These are phyloP conservation scores for Crenichthys baileyi DNA, from an alignment of 2,797 vertebrate genomes.

Conservation along the genomic window DNA sequence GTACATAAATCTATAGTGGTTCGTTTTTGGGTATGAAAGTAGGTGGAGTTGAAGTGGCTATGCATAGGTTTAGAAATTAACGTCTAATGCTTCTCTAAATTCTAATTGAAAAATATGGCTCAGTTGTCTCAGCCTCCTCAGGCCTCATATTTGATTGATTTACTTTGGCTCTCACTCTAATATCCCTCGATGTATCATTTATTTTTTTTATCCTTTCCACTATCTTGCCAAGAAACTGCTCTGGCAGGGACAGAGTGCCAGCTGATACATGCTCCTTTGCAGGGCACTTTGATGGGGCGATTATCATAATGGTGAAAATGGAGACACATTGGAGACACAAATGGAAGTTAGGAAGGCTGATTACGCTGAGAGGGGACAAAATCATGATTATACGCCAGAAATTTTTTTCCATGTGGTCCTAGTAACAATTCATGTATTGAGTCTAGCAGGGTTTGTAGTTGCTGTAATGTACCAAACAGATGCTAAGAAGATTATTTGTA, in stretches of 20 bases:
- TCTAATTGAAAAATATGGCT: slow-evolving; percentile 33
- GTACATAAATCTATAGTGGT: no score
- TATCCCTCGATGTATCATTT: slow-evolving; percentile 57
- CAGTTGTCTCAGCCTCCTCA: slow-evolving; percentile 20
- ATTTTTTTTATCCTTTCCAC: slow-evolving; percentile 37
- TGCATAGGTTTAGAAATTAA: slow-evolving; percentile 13
- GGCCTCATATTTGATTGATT: slow-evolving; percentile 46
- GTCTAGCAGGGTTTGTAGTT: background rate
- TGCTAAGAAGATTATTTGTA: slow-evolving; percentile 30
- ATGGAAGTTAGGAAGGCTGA: background rate
- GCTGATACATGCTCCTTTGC: slow-evolving; percentile 52
- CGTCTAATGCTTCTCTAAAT: slow-evolving; percentile 15
- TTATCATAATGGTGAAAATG: slow-evolving; percentile 62
- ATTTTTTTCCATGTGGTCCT: slow-evolving; percentile 18
- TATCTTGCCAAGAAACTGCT: slow-evolving; percentile 33
- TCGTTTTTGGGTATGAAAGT: no score
- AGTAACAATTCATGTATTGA: background rate
- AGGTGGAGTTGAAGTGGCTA: background rate
- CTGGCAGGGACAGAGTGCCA: slow-evolving; percentile 39
- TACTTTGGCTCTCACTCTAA: slow-evolving; percentile 51
- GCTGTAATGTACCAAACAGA: slow-evolving; percentile 1
- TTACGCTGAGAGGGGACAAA: slow-evolving; percentile 17
- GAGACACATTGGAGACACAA: slow-evolving; percentile 3
- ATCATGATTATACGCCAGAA: slow-evolving; percentile 29
- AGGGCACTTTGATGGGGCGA: slow-evolving; percentile 40